phyloP scores from a whole-genome alignment of 2,797 vertebrate species.

The Enteromius trimaculatus region DNA sequence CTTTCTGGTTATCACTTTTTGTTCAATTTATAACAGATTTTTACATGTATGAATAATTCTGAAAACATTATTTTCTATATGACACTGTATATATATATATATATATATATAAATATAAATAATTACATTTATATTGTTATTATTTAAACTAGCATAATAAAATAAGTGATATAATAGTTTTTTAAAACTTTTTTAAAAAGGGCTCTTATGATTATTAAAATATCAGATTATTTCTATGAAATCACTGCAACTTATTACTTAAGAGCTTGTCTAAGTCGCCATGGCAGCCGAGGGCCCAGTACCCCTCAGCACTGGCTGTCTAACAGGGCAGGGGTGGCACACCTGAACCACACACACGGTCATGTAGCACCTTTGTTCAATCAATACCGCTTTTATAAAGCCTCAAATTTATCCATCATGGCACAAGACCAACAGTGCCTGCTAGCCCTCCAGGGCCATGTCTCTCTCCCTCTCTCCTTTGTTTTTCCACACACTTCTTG shows the following conservation, averaged over 20 bases:
- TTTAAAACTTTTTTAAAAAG: neutral
- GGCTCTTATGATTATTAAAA: neutral
- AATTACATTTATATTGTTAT: neutral
- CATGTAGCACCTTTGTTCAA: conserved; percentile 72
- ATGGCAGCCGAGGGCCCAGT: conserved; percentile 31
- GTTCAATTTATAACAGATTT: neutral
- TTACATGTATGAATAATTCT: neutral
- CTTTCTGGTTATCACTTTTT: neutral
- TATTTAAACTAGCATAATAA: neutral
- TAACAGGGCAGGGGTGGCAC: conserved; percentile 43
- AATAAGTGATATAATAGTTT: neutral
- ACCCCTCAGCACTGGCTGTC: conserved; percentile 39
- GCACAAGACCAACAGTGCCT: conserved; percentile 66
- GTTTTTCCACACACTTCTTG: conserved; percentile 16
- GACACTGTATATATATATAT: too few relatives aligned
- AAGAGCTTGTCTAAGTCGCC: conserved; percentile 23
- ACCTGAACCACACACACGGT: conserved; percentile 61
- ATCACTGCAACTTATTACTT: neutral
- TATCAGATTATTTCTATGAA: neutral
- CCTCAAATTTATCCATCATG: conserved; percentile 74
- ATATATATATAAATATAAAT: too few relatives aligned
- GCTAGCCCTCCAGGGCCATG: conserved; percentile 47
- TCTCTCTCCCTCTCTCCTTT: conserved; percentile 13
- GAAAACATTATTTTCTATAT: neutral
- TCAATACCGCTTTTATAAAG: conserved; percentile 76